Percentiles rank a stretch among this genome's conserved stretches.
These are phyloP conservation scores for Malacoctenus gilli DNA, from an alignment of 2,797 vertebrate species.

Conservation along the genomic window DNA sequence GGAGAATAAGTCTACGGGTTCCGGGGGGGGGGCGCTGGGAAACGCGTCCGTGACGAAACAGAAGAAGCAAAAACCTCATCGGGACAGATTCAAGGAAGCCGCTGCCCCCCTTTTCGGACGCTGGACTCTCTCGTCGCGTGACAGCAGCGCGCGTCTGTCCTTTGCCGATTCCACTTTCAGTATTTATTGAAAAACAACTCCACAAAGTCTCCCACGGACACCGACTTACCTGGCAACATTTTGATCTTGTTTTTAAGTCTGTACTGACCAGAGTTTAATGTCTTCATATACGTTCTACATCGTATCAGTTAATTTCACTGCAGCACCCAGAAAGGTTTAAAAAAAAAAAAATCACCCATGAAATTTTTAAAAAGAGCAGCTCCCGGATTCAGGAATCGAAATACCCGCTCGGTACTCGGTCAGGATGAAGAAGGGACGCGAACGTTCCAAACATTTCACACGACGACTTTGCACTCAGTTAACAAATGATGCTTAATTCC, in stretches of 20 bases:
- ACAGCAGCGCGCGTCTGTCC: too few relatives aligned
- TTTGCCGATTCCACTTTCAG: too few relatives aligned
- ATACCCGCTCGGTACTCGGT: constrained; percentile 7
- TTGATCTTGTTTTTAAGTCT: background rate
- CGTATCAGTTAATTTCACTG: background rate
- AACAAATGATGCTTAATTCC: constrained; percentile 14
- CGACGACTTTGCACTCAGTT: constrained; percentile 46
- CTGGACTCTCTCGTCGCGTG: too few relatives aligned
- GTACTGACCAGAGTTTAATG: background rate
- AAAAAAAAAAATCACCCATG: constrained; percentile 1
- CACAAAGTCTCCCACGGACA: too few relatives aligned
- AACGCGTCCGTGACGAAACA: background rate
- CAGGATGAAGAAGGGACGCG: constrained; percentile 46
- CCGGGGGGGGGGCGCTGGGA: background rate
- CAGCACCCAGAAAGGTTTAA: background rate
- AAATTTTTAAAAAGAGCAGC: constrained; percentile 2
- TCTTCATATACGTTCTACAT: background rate
- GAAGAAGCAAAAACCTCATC: too few relatives aligned
- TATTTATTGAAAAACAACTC: too few relatives aligned
- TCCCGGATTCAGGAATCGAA: too few relatives aligned
- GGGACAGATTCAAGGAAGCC: too few relatives aligned
- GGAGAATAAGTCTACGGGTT: background rate
- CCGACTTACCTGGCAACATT: too few relatives aligned
- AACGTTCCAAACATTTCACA: constrained; percentile 40
- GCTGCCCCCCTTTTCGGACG: too few relatives aligned